Percentiles rank a stretch among this genome's conserved stretches.
These are phyloP conservation scores for Lepidocyrtinus sp. DNA, from an alignment of 2,888 invertebrate genomes.

Conservation along the genomic window DNA sequence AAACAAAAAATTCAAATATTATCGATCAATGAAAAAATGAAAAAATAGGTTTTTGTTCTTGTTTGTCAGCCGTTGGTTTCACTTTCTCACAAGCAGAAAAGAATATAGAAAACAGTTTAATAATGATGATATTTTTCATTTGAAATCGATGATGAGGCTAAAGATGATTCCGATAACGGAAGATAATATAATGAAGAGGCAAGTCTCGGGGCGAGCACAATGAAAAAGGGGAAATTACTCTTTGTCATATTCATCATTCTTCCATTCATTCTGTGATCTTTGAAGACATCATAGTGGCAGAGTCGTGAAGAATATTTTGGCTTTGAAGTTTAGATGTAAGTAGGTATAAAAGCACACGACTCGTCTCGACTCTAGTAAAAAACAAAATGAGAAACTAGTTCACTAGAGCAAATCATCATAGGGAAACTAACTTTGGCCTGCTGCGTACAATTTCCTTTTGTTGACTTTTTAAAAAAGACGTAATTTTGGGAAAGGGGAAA, in stretches of 20 bases:
- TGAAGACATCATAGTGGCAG: neutral
- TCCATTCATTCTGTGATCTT: neutral
- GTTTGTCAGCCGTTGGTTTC: too few relatives aligned
- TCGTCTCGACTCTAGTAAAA: constrained; percentile 8
- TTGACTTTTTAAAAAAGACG: neutral
- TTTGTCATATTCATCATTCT: neutral
- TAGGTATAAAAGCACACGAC: constrained; percentile 2
- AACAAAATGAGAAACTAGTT: constrained; percentile 39
- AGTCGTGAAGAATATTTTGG: neutral
- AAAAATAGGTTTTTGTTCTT: too few relatives aligned
- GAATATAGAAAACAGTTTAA: too few relatives aligned
- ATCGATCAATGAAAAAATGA: too few relatives aligned
- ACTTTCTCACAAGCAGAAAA: too few relatives aligned
- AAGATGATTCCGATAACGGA: constrained; percentile 18
- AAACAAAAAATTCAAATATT: too few relatives aligned
- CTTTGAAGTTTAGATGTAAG: too few relatives aligned
- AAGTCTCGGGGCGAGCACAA: neutral
- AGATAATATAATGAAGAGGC: neutral
- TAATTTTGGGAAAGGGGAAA: neutral
- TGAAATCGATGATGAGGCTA: constrained; percentile 25
- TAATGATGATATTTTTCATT: neutral
- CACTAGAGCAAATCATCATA: constrained; percentile 56
- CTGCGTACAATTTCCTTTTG: constrained; percentile 1
- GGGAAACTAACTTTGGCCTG: constrained; percentile 15
- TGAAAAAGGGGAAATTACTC: constrained; percentile 48